These are phyloP conservation scores for Uromys caudimaculatus DNA, from an alignment of 2,797 vertebrate species.

Conservation along the genomic window DNA sequence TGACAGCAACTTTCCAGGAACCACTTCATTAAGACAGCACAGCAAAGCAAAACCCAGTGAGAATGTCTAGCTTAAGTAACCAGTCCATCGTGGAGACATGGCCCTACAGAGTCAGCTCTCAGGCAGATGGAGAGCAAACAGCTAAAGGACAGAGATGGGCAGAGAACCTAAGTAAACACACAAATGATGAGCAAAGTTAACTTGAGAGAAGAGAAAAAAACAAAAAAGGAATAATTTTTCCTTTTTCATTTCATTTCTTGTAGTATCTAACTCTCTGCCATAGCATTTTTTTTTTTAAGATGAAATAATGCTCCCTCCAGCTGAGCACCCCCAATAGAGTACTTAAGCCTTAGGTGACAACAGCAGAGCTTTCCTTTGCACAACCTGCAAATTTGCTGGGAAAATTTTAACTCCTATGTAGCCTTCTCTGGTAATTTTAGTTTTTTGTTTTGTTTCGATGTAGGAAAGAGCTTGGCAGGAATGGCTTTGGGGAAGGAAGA, in stretches of 20 bases:
- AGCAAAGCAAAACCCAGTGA: too few relatives aligned
- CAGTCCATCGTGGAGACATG: background rate
- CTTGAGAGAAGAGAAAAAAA: background rate
- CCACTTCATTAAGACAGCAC: background rate
- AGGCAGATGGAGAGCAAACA: background rate
- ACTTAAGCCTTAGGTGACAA: background rate
- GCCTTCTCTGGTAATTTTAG: background rate
- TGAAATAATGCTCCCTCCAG: background rate
- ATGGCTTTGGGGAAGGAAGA: too few relatives aligned
- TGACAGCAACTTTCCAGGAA: background rate
- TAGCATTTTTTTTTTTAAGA: background rate
- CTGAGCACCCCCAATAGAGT: background rate
- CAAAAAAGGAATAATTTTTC: background rate
- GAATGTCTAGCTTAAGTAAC: background rate
- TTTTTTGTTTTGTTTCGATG: background rate
- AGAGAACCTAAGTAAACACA: background rate
- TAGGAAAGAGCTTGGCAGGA: background rate
- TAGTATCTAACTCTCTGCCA: background rate
- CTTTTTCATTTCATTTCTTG: background rate
- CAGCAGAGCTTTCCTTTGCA: conserved; percentile 3
- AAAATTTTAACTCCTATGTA: background rate
- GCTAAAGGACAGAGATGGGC: background rate
- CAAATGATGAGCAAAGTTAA: background rate
- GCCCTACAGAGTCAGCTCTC: fast-evolving
- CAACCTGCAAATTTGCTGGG: background rate